Base-by-base conservation (phyloP, 2,797 vertebrate genomes). In the Amniataba percoides region DNA sequence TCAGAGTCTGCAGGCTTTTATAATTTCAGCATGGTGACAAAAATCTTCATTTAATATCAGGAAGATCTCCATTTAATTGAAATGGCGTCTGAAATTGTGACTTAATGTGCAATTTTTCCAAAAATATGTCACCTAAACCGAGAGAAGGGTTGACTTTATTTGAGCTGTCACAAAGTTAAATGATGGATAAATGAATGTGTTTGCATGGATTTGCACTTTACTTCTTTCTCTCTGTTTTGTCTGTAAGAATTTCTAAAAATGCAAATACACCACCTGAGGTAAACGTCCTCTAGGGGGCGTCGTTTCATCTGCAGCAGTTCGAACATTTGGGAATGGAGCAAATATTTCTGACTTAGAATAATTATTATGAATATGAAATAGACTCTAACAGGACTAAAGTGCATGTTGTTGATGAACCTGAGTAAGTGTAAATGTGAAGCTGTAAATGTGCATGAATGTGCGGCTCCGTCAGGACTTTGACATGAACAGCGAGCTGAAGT, bases 381-480 rank as follows among this genome's bases (percentile, higher is more conserved):
- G 36, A 49, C 2, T 53, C 42, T 23, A 19, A 65, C 0, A 14
- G 13, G 43, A 65, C 4, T 12, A 6, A 15, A 15, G 2, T 23
- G 14, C 15, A 42, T 15, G 3, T 15, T 34, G 39, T 16, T 5
- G 4, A 13, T 45, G 59, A 62, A 59, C 23, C 39, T 39, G 0
- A 15, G 7, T 13, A 27, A 16, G 2, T 27, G 4, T 27, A 2
- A 19, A 34, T 51, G 34, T 48, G 1, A 14, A 18, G 10, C 48
- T 48, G 27, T 39, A 5, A 31, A 21, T 5, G 3, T 21, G 14
- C 12, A 1, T 21, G 0, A 4, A 2, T 51, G 52, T 77, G 51
- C 61, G n/a, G 23, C 13, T 57, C 14, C 7, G 8, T 9, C 94
- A 99, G 98, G 98, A 99, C 96, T 99, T 99, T 88, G 98, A 99